Evolutionary conservation across 1,140 invertebrate species (phyloP).

Genomic region (Sweltsa coloradensis): DNA sequence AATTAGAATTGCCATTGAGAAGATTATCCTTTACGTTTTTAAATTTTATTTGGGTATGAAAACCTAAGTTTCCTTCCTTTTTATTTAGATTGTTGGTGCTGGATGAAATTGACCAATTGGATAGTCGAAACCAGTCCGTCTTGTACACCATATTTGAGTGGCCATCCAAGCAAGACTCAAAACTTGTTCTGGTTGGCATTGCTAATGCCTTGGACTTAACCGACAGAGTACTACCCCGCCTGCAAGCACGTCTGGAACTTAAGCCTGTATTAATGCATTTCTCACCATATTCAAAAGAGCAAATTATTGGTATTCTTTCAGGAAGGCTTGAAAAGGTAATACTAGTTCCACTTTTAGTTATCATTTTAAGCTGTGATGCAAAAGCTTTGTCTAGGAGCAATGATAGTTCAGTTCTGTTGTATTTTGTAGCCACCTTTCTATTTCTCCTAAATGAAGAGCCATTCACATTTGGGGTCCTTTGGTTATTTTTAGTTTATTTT

Average conservation of each 20-base stretch:
- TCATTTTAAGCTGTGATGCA: too few species aligned
- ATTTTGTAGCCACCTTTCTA: neutral
- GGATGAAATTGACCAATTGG: conserved; percentile 93
- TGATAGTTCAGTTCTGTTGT: neutral
- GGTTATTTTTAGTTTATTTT: neutral
- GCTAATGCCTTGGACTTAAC: conserved; percentile 95
- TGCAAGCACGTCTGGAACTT: conserved; percentile 60
- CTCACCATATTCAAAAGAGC: conserved; percentile 78
- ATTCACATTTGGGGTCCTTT: neutral
- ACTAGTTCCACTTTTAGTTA: neutral
- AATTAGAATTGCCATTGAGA: neutral
- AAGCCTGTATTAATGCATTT: conserved; percentile 75
- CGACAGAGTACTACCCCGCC: conserved; percentile 73
- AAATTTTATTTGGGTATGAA: neutral
- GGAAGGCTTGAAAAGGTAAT: conserved; percentile 53
- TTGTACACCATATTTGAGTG: conserved; percentile 91
- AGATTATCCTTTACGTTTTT: neutral
- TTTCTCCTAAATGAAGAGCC: neutral
- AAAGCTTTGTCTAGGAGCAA: too few species aligned
- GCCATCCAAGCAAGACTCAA: conserved; percentile 56
- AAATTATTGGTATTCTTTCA: conserved; percentile 79
- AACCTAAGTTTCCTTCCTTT: neutral
- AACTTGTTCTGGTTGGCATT: conserved; percentile 79
- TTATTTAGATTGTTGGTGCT: conserved; percentile 65
- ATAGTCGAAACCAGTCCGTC: conserved; percentile 70